Percentiles rank a stretch among this genome's conserved stretches.
Conservation (phyloP, 2,888 invertebrate genomes). For the Lomographa bimaculata region DNA sequence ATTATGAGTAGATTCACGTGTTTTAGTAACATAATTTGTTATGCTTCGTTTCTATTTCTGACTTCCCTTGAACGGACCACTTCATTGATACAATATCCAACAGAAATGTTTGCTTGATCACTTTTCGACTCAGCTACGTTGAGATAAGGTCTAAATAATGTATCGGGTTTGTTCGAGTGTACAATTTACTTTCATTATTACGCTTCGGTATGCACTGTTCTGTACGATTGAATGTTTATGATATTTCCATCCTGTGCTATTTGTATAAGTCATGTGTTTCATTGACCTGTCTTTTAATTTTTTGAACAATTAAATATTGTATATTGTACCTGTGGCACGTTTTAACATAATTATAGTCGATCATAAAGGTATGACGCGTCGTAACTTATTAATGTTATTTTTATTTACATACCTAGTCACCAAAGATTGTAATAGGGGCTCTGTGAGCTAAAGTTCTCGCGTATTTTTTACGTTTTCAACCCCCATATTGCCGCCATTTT, state of each 20-base stretch:
- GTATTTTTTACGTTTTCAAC: too few species aligned
- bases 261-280: constrained; percentile 33
- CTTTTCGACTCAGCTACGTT: constrained; percentile 26
- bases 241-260: constrained; percentile 49
- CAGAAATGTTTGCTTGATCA: constrained; percentile 17
- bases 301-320: too few species aligned
- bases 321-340: too few species aligned
- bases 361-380: too few species aligned
- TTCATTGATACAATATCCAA: constrained; percentile 56
- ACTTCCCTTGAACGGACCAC: constrained; percentile 51
- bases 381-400: too few species aligned
- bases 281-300: constrained; percentile 11
- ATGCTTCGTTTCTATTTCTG: constrained; percentile 53
- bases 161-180: constrained; percentile 12
- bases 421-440: too few species aligned
- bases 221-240: constrained; percentile 44
- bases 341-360: too few species aligned
- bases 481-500: too few species aligned
- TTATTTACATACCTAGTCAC: too few species aligned
- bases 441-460: too few species aligned
- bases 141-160: constrained; percentile 23
- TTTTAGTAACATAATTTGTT: constrained; percentile 45
- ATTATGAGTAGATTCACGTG: constrained; percentile 39
- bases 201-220: constrained; percentile 50
- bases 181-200: constrained; percentile 44